Base-by-base conservation (phyloP, 2,113 vertebrate species). In the Ornithorhynchus anatinus region DNA sequence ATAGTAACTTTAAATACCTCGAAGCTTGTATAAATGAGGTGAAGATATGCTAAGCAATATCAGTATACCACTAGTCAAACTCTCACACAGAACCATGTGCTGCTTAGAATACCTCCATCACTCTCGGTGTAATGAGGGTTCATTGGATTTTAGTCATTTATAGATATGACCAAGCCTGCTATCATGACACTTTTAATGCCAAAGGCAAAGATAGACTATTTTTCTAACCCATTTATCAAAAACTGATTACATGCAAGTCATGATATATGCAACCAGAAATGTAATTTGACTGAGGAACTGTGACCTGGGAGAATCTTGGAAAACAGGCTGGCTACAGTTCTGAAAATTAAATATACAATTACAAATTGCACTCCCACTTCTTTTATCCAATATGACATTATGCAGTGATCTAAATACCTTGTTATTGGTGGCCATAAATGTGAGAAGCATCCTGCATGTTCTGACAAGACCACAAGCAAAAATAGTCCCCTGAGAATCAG, bases 381-480 rank as follows among this genome's bases (percentile, higher is more conserved):
- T 23, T 7, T 8, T 15, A 11, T 25, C n/a, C 50, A 12, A 47
- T 3, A 4, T 11, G 59, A 22, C 37, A 47, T 25, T 10, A 82
- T 37, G 3, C 44, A 54, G 31, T 7, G 59, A 67, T 83, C 73
- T 20, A 35, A 61, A 53, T 60, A 77, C 84, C 84, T 89, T 85
- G 82, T 89, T 87, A 90, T 80, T 86, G 67, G 60, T 47, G 54
- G 64, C 83, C 59, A 73, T 68, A 45, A 77, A 75, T 0, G 43
- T 60, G 81, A 87, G 84, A 84, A 85, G 73, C 85, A 44, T 64
- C 69, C 72, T 84, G 54, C 85, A 60, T 80, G 87, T 82, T 73
- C 91, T 67, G 84, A 90, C 82, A 88, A 81, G 78, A 84, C 75
- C 86, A 84, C 22, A 69, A 85, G 87, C 80, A 89, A 91, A 87